Evolutionary conservation across 2,797 vertebrate genomes (phyloP), one percentile per base, ranked within the genome.

Genomic region (Dendrocincla tyrannina): DNA sequence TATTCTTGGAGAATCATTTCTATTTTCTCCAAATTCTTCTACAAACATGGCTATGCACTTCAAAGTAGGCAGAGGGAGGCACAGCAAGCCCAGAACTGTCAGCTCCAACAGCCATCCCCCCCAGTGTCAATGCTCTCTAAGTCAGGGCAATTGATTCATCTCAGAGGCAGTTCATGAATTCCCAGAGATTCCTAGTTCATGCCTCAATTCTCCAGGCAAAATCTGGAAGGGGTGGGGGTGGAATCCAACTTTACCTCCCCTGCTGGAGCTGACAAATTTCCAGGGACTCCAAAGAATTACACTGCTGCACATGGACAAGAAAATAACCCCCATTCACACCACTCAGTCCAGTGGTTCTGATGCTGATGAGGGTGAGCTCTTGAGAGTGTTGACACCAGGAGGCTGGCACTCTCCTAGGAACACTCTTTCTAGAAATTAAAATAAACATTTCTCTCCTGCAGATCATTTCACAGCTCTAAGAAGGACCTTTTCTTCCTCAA

Each of bases 101-200:
- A 69, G 39, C 11, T n/a, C 25, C 28, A 37, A 37, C 30, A 62
- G 19, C 20, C 68, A 52, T 16, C 25, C n/a, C 28, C 12, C 10
- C n/a, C 35, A 32, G 2, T 2, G 41, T 3, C 7, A 46, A 7
- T 3, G 3, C 52, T 30, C 46, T 55, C 39, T 17, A 49, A 50
- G 25, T 15, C 2, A 0, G 23, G 16, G 10, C 17, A 55, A 69
- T 0, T 4, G 4, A 69, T 28, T 64, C 8, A 53, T 25, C 72
- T 35, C 69, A 12, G 32, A 58, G 47, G 39, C 11, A 55, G 41
- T 23, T 46, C 3, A 3, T 17, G 10, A 67, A 28, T 62, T 60
- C 68, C 13, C n/a, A 28, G 46, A 25, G 33, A 44, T 39, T 56
- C 55, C 18, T 4, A n/a, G 17, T 12, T 69, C 41, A 17, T 4